A percentile compares a stretch with the other conserved stretches of the same genome.
phyloP scores from a whole-genome alignment of 2,888 invertebrate species.

The Leptinotarsa rubiginosa region DNA sequence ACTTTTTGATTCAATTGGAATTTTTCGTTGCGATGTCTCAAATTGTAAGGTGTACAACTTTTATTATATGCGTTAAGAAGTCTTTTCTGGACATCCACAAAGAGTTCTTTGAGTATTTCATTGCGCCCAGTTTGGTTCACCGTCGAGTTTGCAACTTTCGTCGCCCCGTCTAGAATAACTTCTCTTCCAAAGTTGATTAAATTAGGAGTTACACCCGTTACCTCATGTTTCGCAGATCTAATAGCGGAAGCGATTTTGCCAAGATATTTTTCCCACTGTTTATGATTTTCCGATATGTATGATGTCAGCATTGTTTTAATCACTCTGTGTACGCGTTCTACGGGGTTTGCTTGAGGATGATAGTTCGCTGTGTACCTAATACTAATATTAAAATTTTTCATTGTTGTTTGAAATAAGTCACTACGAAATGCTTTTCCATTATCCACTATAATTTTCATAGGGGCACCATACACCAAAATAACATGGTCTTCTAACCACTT shows the following conservation, averaged over 20 bases:
- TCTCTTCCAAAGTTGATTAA: slow-evolving; percentile 13
- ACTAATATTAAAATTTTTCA: slow-evolving; percentile 29
- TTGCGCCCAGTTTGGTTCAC: background rate
- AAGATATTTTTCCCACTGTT: slow-evolving; percentile 31
- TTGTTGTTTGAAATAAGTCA: slow-evolving; percentile 28
- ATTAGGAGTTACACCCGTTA: slow-evolving; percentile 1
- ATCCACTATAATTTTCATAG: slow-evolving; percentile 37
- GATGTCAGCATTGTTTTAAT: slow-evolving; percentile 45
- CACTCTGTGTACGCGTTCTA: slow-evolving; percentile 55
- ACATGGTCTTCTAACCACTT: slow-evolving; percentile 29
- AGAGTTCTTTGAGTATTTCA: slow-evolving; percentile 7
- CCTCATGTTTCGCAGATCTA: slow-evolving; percentile 25
- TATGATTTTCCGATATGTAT: slow-evolving; percentile 27
- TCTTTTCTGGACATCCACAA: slow-evolving; percentile 15
- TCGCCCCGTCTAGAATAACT: background rate
- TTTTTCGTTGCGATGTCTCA: slow-evolving; percentile 23
- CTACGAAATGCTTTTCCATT: slow-evolving; percentile 44
- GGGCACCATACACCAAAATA: slow-evolving; percentile 25
- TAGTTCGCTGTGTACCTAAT: slow-evolving; percentile 43
- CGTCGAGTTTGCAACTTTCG: background rate
- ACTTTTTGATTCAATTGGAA: slow-evolving; percentile 23
- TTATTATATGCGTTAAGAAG: slow-evolving; percentile 17
- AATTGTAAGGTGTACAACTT: slow-evolving; percentile 7
- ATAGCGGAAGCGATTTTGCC: slow-evolving; percentile 25
- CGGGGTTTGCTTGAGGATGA: slow-evolving; percentile 56